Conservation (phyloP, 2,797 vertebrate genomes). For the Sparus aurata region DNA sequence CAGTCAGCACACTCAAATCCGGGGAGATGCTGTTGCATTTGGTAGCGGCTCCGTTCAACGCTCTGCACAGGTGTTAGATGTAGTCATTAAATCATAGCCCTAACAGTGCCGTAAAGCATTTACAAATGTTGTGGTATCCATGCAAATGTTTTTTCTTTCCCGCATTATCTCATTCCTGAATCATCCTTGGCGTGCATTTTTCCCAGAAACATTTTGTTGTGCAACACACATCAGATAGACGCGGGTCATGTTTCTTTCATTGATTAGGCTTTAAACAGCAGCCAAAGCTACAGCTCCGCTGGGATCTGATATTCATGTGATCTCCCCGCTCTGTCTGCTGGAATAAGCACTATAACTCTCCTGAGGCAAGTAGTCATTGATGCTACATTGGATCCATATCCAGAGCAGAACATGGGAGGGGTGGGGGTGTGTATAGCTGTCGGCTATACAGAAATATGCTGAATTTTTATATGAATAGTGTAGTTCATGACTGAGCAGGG, state of each 20-base stretch:
- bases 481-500: slow-evolving; percentile 40
- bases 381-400: slow-evolving; percentile 70
- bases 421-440: slow-evolving; percentile 26
- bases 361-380: slow-evolving; percentile 68
- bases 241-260: slow-evolving; percentile 81
- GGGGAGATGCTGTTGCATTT: slow-evolving; percentile 58
- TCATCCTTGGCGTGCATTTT: slow-evolving; percentile 48
- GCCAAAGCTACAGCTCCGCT: slow-evolving; percentile 78
- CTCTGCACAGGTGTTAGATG: slow-evolving; percentile 68
- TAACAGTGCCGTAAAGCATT: slow-evolving; percentile 58
- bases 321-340: slow-evolving; percentile 73
- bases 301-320: slow-evolving; percentile 79
- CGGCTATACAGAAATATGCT: slow-evolving; percentile 52
- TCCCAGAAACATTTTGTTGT: slow-evolving; percentile 75
- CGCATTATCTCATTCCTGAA: slow-evolving; percentile 46
- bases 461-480: slow-evolving; percentile 61
- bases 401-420: slow-evolving; percentile 53
- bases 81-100: slow-evolving; percentile 57
- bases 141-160: slow-evolving; percentile 16
- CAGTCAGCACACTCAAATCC: slow-evolving; percentile 78
- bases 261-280: slow-evolving; percentile 81
- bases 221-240: slow-evolving; percentile 63
- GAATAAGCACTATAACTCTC: slow-evolving; percentile 76
- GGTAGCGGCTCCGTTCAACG: slow-evolving; percentile 49
- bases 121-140: slow-evolving; percentile 40